These are phyloP conservation scores for Promerops cafer DNA, from an alignment of 2,113 vertebrate genomes.

Conservation along the genomic window DNA sequence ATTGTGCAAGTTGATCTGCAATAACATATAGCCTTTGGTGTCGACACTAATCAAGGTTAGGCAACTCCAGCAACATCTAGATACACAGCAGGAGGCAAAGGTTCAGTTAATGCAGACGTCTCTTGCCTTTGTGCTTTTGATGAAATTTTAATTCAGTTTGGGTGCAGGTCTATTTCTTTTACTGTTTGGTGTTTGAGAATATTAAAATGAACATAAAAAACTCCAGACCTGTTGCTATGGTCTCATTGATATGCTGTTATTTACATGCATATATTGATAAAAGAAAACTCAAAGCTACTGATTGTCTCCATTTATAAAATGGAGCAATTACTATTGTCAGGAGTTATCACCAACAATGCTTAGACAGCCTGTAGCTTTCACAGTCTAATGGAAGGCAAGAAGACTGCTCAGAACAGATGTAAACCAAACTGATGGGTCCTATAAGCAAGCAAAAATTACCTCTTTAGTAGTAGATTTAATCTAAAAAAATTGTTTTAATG, in stretches of 20 bases:
- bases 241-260: not conserved
- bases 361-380: not conserved
- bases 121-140: constrained; percentile 51
- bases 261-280: not conserved
- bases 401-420: not conserved
- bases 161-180: constrained; percentile 15
- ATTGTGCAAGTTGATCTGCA: constrained; percentile 43
- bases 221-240: not conserved
- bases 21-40: constrained; percentile 57
- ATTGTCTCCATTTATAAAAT: not conserved
- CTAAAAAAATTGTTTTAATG: not conserved
- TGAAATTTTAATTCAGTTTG: constrained; percentile 62
- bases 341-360: not conserved
- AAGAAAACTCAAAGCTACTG: not conserved
- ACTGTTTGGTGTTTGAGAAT: not conserved
- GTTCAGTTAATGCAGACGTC: constrained; percentile 54
- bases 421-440: not conserved
- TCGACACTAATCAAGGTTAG: constrained; percentile 48
- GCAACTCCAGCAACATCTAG: constrained; percentile 43
- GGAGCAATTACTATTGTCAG: not conserved
- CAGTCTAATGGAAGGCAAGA: not conserved
- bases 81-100: constrained; percentile 51
- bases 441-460: not conserved
- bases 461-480: not conserved
- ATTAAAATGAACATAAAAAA: not conserved